Conservation (phyloP, 2,113 vertebrate species). For the Hypocryptadius cinnamomeus region DNA sequence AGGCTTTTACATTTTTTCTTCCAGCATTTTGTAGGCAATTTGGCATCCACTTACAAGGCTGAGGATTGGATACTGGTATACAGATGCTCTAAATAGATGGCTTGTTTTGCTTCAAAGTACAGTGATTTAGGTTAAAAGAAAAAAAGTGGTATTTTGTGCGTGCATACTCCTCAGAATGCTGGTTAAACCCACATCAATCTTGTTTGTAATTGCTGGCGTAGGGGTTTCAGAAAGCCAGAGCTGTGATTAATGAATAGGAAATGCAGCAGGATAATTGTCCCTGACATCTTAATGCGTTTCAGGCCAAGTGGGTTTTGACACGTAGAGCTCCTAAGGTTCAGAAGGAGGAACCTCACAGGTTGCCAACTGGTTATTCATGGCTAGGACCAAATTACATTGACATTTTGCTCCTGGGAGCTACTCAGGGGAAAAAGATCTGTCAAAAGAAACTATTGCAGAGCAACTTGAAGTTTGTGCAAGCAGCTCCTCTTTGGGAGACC, state of each 20-base stretch:
- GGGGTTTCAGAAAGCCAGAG: background rate
- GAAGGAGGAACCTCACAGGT: slow-evolving; percentile 5
- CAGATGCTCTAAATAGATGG: slow-evolving; percentile 30
- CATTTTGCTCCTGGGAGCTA: slow-evolving; percentile 25
- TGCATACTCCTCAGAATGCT: background rate
- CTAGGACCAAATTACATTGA: background rate
- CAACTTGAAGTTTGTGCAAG: background rate
- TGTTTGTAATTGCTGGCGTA: background rate
- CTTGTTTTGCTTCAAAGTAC: slow-evolving; percentile 38
- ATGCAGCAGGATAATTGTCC: background rate
- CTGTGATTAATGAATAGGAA: slow-evolving; percentile 15
- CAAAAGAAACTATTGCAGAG: slow-evolving; percentile 2
- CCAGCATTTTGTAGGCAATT: background rate
- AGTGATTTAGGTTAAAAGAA: background rate
- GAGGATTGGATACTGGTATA: background rate
- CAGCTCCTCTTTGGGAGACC: background rate
- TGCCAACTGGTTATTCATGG: slow-evolving; percentile 23
- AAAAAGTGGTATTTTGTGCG: background rate
- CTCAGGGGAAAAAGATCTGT: slow-evolving; percentile 14
- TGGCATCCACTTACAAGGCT: background rate
- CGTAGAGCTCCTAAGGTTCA: background rate
- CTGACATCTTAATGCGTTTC: slow-evolving; percentile 20
- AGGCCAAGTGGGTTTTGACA: background rate
- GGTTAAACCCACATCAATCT: background rate
- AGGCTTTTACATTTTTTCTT: background rate